A percentile compares a stretch with the other conserved stretches of the same genome.
Conservation (phyloP, 2,113 vertebrate species). For the Isurus oxyrinchus region DNA sequence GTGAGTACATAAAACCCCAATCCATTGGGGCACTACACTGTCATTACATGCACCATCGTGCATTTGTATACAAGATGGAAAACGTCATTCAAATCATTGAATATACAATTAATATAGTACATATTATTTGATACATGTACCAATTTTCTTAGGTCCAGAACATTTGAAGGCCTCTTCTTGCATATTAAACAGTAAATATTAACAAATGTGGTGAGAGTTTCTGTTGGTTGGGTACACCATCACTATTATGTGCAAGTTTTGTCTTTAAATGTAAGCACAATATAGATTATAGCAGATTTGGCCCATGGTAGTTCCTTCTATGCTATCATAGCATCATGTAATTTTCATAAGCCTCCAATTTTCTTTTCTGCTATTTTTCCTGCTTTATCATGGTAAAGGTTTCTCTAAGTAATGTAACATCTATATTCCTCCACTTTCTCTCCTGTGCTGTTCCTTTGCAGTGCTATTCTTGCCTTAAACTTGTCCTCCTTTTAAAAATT, state of each 20-base stretch:
- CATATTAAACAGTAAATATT: neutral
- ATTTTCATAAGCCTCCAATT: neutral
- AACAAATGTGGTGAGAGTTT: neutral
- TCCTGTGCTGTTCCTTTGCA: neutral
- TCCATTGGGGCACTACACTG: neutral
- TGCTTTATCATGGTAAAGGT: neutral
- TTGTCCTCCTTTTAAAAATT: neutral
- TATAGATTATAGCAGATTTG: neutral
- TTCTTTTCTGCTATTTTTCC: neutral
- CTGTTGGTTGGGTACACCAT: neutral
- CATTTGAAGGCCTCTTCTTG: neutral
- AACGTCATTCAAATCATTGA: neutral
- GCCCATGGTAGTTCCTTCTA: neutral
- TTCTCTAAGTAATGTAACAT: neutral
- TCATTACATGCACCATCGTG: neutral
- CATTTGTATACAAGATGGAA: neutral
- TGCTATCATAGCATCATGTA: neutral
- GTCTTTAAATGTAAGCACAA: neutral
- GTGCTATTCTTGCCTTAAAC: neutral
- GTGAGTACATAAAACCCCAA: neutral
- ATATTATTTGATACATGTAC: neutral
- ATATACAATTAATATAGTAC: neutral
- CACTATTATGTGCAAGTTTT: neutral
- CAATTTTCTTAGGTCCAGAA: neutral
- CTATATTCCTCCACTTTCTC: neutral